These are phyloP conservation scores for Myiotriccus ornatus DNA, from an alignment of 2,797 vertebrate species.

Conservation along the genomic window DNA sequence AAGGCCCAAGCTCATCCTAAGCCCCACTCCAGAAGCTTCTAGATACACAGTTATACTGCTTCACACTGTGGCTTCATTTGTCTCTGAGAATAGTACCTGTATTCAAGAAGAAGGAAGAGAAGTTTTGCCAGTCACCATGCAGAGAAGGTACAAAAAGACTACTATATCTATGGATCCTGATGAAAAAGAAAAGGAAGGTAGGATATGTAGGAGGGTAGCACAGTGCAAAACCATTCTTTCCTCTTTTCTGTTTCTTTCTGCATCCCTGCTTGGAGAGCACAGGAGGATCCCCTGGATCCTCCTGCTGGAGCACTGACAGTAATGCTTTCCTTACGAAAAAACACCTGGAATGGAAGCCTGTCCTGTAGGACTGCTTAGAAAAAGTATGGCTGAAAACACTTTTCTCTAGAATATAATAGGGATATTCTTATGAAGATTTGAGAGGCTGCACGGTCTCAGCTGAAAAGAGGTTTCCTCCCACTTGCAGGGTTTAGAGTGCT, in stretches of 20 bases:
- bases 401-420: background rate
- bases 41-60: background rate
- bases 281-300: background rate
- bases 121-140: background rate
- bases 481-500: background rate
- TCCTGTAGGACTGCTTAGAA: background rate
- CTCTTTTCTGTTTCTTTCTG: background rate
- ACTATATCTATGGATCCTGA: background rate
- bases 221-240: background rate
- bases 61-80: rapidly evolving
- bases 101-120: background rate
- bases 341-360: background rate
- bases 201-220: background rate
- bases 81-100: background rate
- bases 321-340: background rate
- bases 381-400: background rate
- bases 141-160: background rate
- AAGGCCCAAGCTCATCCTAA: background rate
- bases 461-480: background rate
- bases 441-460: background rate
- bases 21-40: background rate
- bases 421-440: background rate
- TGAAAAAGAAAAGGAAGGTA: background rate
- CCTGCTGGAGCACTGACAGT: background rate
- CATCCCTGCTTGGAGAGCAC: background rate